These are phyloP conservation scores for Patella depressa DNA, from an alignment of 2,888 invertebrate genomes.

Conservation along the genomic window DNA sequence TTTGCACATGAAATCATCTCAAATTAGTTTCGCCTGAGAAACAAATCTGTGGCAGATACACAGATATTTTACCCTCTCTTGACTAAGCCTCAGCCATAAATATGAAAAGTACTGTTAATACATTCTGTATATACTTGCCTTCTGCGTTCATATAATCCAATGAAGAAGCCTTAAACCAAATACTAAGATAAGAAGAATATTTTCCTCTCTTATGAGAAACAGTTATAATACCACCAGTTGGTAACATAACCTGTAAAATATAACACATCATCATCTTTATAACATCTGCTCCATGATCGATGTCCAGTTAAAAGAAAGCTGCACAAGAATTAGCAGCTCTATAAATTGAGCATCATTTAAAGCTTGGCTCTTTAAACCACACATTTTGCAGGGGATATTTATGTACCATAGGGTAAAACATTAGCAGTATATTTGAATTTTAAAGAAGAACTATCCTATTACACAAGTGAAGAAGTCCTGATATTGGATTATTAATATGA, in stretches of 20 bases:
- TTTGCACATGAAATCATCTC: no score
- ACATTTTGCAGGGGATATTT: no score
- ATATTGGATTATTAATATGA: no score
- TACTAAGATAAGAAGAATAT: slow-evolving; percentile 40
- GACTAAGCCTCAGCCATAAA: neutral
- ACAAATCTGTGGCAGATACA: neutral
- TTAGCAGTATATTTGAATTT: no score
- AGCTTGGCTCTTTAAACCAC: no score
- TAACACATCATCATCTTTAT: neutral
- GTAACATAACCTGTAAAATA: slow-evolving; percentile 41
- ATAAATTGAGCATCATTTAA: no score
- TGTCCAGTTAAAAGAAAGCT: no score
- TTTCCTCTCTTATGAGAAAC: slow-evolving; percentile 33
- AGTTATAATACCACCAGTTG: slow-evolving; percentile 43
- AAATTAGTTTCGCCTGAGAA: neutral
- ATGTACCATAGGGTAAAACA: no score
- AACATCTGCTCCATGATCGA: no score
- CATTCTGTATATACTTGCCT: slow-evolving; percentile 33
- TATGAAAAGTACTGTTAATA: slow-evolving; percentile 11
- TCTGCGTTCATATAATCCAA: slow-evolving; percentile 43
- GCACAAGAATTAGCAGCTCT: no score
- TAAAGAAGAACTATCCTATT: no score
- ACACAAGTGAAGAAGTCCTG: no score
- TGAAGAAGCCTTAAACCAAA: slow-evolving; percentile 44
- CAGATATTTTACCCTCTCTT: neutral